Evolutionary conservation across 2,888 invertebrate species (phyloP).

Genomic region (Helobdella robusta): DNA sequence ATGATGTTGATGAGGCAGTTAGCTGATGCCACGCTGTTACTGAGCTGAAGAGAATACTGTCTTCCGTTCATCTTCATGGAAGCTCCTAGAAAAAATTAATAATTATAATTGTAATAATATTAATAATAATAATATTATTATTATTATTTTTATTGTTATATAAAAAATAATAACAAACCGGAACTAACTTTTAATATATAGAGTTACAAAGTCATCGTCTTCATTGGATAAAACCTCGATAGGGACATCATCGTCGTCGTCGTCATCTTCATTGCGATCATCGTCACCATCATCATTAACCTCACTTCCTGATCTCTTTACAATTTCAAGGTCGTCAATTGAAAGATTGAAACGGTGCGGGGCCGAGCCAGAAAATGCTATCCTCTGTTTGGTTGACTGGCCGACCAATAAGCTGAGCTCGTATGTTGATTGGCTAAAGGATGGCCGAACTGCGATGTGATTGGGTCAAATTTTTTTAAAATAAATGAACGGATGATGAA

Average conservation of each 20-base stretch:
- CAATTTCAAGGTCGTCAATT: not conserved
- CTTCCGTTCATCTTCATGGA: slow-evolving; percentile 9
- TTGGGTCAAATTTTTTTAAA: not conserved
- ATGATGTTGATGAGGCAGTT: not conserved
- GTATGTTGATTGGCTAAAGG: slow-evolving; percentile 1
- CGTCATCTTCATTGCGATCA: not conserved
- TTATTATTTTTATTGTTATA: not conserved
- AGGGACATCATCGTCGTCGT: not conserved
- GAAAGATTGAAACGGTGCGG: slow-evolving; percentile 1
- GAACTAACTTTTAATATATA: not conserved
- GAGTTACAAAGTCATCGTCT: slow-evolving; percentile 5
- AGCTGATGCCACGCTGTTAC: not conserved
- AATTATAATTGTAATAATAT: not conserved
- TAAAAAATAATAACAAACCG: not conserved
- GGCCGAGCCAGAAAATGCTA: not conserved
- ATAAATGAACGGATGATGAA: not conserved
- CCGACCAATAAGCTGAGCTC: slow-evolving; percentile 2
- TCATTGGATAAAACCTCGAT: not conserved
- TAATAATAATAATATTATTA: not conserved
- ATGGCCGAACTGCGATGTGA: not conserved
- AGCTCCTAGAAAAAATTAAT: not conserved
- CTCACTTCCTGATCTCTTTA: not conserved
- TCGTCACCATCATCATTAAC: not conserved
- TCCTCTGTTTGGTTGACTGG: not conserved
- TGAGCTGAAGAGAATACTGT: not conserved